Evolutionary conservation across 2,113 vertebrate species (phyloP).

Genomic region (Cettia cetti): DNA sequence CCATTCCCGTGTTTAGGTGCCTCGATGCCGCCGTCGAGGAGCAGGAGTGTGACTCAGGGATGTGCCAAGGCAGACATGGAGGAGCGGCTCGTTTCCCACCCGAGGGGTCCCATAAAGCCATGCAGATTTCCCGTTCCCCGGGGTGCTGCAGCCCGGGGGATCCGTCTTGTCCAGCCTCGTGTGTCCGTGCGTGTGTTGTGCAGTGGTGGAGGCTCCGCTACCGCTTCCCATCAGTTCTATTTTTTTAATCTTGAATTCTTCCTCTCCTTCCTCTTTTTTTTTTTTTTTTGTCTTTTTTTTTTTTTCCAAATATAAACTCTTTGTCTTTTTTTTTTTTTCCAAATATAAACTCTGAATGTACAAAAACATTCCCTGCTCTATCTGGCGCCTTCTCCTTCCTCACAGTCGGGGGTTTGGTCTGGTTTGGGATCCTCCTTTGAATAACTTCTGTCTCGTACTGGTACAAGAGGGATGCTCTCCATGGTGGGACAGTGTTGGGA

Average conservation of each 20-base stretch:
- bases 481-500: rapidly evolving
- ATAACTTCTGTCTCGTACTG: background rate
- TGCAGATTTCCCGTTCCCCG: background rate
- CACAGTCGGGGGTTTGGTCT: background rate
- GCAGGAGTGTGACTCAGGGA: constrained; percentile 68
- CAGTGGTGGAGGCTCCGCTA: background rate
- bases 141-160: background rate
- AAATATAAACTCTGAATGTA: constrained; percentile 39
- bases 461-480: background rate
- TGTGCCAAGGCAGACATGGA: constrained; percentile 56
- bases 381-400: background rate
- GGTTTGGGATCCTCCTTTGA: background rate
- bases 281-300: too few relatives aligned
- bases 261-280: background rate
- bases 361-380: background rate
- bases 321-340: background rate
- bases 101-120: constrained; percentile 58
- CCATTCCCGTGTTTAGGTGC: constrained; percentile 27
- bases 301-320: background rate
- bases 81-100: background rate
- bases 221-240: background rate
- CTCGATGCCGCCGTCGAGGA: constrained; percentile 36
- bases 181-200: background rate
- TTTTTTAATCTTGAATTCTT: background rate
- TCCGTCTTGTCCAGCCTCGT: background rate